These are phyloP conservation scores for Semotilus atromaculatus DNA, from an alignment of 2,797 vertebrate genomes.

Conservation along the genomic window DNA sequence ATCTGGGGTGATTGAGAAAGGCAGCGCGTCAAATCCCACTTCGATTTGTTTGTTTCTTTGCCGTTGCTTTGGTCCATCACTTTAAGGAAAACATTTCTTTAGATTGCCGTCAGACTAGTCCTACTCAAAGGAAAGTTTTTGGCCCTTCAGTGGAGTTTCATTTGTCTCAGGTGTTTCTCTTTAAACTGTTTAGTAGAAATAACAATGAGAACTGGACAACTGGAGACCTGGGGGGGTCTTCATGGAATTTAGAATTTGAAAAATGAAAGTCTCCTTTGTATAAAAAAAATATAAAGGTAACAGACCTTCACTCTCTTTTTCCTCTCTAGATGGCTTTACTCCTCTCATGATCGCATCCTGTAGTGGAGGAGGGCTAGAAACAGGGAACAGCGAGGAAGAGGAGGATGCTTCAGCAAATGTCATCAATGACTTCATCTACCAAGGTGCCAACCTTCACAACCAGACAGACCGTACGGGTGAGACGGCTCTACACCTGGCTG, in stretches of 20 bases:
- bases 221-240: neutral
- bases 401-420: constrained; percentile 91
- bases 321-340: constrained; percentile 89
- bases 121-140: neutral
- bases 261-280: neutral
- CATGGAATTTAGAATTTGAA: neutral
- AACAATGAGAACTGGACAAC: too few species aligned
- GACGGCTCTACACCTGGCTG: constrained; percentile 93
- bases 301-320: neutral
- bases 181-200: neutral
- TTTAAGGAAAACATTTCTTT: constrained; percentile 68
- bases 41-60: constrained; percentile 77
- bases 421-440: constrained; percentile 97
- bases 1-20: constrained; percentile 70
- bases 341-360: constrained; percentile 98
- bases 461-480: constrained; percentile 97
- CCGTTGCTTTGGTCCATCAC: constrained; percentile 67
- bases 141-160: neutral
- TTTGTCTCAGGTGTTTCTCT: neutral
- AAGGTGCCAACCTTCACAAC: constrained; percentile 94
- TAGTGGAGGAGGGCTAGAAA: constrained; percentile 95
- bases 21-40: constrained; percentile 72
- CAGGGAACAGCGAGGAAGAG: constrained; percentile 93
- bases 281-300: neutral
- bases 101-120: constrained; percentile 16